Evolutionary conservation across 2,113 vertebrate species (phyloP), one percentile per base, ranked within the genome.

Genomic region (Charina bottae): DNA sequence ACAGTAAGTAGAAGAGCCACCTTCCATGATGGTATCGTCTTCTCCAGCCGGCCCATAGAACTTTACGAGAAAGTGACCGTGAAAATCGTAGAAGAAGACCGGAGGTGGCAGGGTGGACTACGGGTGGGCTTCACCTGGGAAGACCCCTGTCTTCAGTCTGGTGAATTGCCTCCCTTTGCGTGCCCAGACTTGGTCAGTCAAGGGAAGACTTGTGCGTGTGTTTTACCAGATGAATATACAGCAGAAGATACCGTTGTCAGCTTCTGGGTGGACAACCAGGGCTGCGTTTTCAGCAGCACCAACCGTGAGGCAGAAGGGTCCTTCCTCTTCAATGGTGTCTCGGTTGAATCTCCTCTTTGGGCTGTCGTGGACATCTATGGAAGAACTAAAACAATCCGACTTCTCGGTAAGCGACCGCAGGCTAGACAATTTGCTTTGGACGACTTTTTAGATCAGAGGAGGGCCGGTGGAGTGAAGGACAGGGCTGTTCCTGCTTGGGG

Each of bases 291-390:
- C 0, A 83, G 94, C 12, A 46, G 10, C 26, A 72, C 21, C 28
- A 92, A 93, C 28, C 90, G 91, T 3, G 23, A 42, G 0, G 28
- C 11, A 1, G 33, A 42, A 7, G 8, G 7, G 0, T 85, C 90
- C 21, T 56, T 97, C 11, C 84, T 97, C 28, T 94, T 95, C n/a
- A 23, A 13, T 1, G 96, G 95, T 0, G 68, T 98, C 72, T 92
- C 95, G 42, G 6, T 97, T 85, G 93, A 83, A 0, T 49, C 42
- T 26, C 98, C 97, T 0, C 96, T 99, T 78, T 99, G 98, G 98
- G 98, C 97, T 0, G 96, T 99, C 93, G 95, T 99, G 37, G 98
- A 99, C 42, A 68, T 99, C 60, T 99, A 99, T 0, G 98, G 98
- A 17, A 97, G 98, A 93, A 98, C 98, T 0, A 93, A 95, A 55